Base-by-base conservation (phyloP, 2,888 invertebrate genomes). In the Synergus laeviventris region DNA sequence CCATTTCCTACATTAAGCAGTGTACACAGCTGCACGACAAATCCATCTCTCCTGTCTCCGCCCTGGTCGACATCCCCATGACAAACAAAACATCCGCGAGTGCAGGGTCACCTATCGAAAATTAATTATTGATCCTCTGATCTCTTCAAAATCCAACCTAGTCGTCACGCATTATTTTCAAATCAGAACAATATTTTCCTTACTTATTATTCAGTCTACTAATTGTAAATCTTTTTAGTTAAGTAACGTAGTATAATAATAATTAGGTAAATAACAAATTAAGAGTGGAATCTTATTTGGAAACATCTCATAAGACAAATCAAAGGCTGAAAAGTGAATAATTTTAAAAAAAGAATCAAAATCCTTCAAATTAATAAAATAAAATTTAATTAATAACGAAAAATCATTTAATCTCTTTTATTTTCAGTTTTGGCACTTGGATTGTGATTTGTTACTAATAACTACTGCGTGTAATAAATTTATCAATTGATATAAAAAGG, bases 1-100 rank as follows among this genome's bases (percentile, higher is more conserved):
- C 77, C 82, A 81, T 83, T 81, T 85, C 80, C 83, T 84, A 87
- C 86, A 87, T 89, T 89, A 89, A 88, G 84, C 83, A 84, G 90
- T 90, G 86, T 90, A 90, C 90, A 90, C 90, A 90, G 90, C 90
- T 90, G 90, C 88, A 84, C 86, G 81, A 88, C 88, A 88, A 89
- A 90, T 89, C 88, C 87, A 87, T 89, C 87, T 88, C 86, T 82
- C 79, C 79, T 78, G 76, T 79, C 84, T 80, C 77, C 81, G 80
- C 84, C 85, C 85, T 62, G 59, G 18, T 24, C 59, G 24, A 14
- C 18, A 24, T 45, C 21, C 31, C 70, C 49, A 11, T 54, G n/a
- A n/a, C 70, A 70, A 70, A 70, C 70, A 70, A 70, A 70, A 70
- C 49, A 70, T 70, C 45, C 70, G n/a, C 31, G 49, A 54, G 79